Evolutionary conservation across 2,113 vertebrate species (phyloP).

Genomic region (Echinops telfairi): DNA sequence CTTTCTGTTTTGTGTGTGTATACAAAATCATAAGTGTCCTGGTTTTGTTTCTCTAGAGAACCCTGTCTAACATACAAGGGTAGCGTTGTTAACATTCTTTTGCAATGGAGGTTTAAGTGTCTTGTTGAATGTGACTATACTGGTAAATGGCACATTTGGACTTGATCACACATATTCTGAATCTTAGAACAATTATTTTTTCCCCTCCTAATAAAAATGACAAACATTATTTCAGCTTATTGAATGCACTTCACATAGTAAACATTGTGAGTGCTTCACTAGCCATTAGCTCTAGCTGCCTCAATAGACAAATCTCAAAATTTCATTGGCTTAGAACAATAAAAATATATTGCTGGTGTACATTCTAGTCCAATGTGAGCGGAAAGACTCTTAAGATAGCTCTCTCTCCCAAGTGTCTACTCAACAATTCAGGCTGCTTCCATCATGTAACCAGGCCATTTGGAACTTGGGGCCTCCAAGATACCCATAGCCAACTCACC

Average conservation of each 20-base stretch:
- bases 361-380: not conserved
- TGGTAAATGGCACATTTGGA: not conserved
- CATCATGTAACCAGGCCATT: not conserved
- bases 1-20: no score
- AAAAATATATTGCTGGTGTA: slow-evolving; percentile 27
- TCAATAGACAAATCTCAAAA: slow-evolving; percentile 21
- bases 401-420: not conserved
- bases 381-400: not conserved
- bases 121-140: not conserved
- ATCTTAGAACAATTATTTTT: slow-evolving; percentile 30
- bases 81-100: not conserved
- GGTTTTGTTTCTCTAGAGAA: not conserved
- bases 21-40: no score
- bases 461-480: not conserved
- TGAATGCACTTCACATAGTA: not conserved
- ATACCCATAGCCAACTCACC: not conserved
- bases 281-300: not conserved
- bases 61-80: no score
- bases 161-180: slow-evolving; percentile 38
- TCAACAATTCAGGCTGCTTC: not conserved
- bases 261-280: not conserved
- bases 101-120: not conserved
- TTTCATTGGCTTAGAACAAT: slow-evolving; percentile 2
- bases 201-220: not conserved
- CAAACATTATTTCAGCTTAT: not conserved